A percentile compares a stretch with the other conserved stretches of the same genome.
phyloP scores from a whole-genome alignment of 2,797 vertebrate species.

The Fringilla coelebs region DNA sequence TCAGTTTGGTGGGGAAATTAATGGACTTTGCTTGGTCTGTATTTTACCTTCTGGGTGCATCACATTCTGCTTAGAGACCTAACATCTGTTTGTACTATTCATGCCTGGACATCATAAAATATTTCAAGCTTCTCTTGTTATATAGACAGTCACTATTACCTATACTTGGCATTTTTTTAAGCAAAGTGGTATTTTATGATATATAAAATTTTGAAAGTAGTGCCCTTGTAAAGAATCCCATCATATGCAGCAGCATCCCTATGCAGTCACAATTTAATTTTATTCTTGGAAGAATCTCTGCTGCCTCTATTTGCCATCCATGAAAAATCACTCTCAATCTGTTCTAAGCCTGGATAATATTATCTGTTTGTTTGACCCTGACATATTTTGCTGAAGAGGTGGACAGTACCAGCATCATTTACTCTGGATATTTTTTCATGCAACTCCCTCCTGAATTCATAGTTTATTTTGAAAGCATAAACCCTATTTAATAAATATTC shows the following conservation, averaged over 20 bases:
- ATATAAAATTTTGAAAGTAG: neutral
- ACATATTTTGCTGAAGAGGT: neutral
- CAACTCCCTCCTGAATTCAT: neutral
- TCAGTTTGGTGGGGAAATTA: neutral
- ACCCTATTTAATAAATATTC: neutral
- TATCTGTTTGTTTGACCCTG: neutral
- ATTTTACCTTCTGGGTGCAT: neutral
- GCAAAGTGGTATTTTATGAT: neutral
- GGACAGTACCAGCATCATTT: neutral
- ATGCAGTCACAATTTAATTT: neutral
- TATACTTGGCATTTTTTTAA: neutral
- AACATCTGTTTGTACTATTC: neutral
- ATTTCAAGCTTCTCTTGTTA: neutral
- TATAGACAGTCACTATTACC: neutral
- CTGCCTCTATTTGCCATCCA: neutral
- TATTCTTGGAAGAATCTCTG: neutral
- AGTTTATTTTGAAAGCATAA: neutral
- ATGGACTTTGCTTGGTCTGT: neutral
- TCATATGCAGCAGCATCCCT: neutral
- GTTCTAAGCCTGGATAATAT: neutral
- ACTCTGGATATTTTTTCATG: neutral
- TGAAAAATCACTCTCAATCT: neutral
- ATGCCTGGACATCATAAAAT: neutral
- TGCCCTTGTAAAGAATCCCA: neutral
- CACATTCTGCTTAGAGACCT: neutral